phyloP scores from a whole-genome alignment of 2,888 invertebrate genomes.

The Pollenia angustigena region DNA sequence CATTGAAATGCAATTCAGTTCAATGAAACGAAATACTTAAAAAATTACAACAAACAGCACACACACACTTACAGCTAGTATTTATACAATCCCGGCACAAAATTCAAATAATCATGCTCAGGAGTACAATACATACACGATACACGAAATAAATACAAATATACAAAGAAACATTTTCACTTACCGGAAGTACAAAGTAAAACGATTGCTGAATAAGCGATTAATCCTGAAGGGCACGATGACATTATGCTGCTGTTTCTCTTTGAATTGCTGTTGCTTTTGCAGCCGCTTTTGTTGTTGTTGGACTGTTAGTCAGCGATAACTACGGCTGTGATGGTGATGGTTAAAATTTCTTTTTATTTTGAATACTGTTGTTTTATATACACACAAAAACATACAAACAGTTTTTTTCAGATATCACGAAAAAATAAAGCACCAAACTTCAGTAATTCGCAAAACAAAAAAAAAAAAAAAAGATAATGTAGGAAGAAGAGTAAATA shows the following conservation, averaged over 20 bases:
- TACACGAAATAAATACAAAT: conserved; percentile 8
- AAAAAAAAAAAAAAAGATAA: not conserved
- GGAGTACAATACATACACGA: not conserved
- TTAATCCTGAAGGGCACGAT: conserved; percentile 82
- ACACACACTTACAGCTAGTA: not conserved
- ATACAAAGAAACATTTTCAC: conserved; percentile 76
- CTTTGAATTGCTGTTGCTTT: conserved; percentile 40
- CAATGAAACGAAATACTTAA: conserved; percentile 54
- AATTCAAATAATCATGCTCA: conserved; percentile 5
- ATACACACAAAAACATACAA: conserved; percentile 22
- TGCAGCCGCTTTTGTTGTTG: conserved; percentile 72
- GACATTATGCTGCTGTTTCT: conserved; percentile 68
- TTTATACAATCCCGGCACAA: not conserved
- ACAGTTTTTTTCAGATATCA: conserved; percentile 16
- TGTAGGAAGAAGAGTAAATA: conserved; percentile 38
- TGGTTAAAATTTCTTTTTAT: conserved; percentile 45
- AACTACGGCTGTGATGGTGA: conserved; percentile 45
- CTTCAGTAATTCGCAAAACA: conserved; percentile 19
- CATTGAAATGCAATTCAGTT: conserved; percentile 70
- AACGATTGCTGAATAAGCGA: conserved; percentile 84
- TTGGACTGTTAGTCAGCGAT: conserved; percentile 30
- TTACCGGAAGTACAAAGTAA: conserved; percentile 84
- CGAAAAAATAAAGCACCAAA: conserved; percentile 40
- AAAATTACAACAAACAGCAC: conserved; percentile 36
- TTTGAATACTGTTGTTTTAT: conserved; percentile 30